Evolutionary conservation across 2,797 vertebrate species (phyloP).

Genomic region (Lepidocolaptes lacrymiger): DNA sequence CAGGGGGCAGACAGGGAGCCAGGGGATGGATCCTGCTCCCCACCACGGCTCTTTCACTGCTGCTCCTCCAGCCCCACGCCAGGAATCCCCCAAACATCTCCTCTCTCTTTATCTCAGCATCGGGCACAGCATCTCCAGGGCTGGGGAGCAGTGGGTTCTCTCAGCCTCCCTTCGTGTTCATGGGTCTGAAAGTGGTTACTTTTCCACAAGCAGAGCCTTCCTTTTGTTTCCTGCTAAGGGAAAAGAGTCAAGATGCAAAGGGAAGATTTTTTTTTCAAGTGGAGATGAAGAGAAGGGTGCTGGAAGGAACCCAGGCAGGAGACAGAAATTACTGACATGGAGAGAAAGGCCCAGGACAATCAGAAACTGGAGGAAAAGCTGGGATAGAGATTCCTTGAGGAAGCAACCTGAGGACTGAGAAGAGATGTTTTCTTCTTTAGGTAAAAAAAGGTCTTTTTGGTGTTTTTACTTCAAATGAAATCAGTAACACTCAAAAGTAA

Average conservation of each 20-base stretch:
- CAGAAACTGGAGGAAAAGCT: not conserved
- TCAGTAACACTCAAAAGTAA: constrained; percentile 8
- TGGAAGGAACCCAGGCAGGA: constrained; percentile 29
- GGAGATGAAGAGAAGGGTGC: constrained; percentile 18
- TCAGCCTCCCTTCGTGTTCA: not conserved
- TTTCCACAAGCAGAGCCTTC: not conserved
- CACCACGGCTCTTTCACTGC: not conserved
- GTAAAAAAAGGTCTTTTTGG: not conserved
- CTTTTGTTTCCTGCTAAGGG: constrained; percentile 20
- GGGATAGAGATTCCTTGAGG: not conserved
- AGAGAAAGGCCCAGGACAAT: not conserved
- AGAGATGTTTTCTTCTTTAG: not conserved
- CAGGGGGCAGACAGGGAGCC: not conserved
- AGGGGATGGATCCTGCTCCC: not conserved
- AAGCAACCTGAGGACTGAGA: not conserved
- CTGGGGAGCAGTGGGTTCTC: not conserved
- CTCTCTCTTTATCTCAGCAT: not conserved
- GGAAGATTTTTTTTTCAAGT: not conserved
- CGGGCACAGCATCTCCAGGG: not conserved
- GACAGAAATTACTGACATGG: not conserved
- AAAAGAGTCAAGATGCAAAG: constrained; percentile 26
- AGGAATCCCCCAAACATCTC: not conserved
- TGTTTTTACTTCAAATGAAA: not conserved
- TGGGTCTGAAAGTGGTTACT: not conserved
- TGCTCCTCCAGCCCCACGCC: not conserved